Evolutionary conservation across 2,113 vertebrate species (phyloP), one percentile per base, ranked within the genome.

Genomic region (Octodon degus): DNA sequence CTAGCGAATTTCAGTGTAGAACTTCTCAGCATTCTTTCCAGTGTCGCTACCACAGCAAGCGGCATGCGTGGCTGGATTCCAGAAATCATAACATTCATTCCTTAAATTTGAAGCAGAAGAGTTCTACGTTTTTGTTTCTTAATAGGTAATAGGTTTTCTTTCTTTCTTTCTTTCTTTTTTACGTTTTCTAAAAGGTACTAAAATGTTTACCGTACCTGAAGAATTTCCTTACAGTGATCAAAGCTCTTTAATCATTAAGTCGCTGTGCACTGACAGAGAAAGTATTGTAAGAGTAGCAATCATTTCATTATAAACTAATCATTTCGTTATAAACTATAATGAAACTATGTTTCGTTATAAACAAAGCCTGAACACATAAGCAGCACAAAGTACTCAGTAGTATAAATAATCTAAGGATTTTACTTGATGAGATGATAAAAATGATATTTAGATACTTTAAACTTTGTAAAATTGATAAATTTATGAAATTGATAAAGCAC

Each of bases 21-120:
- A 50, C 9, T 79, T 81, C 24, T 88, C 37, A 32, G 5, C 24
- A 5, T 65, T 79, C 6, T 89, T 70, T 63, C 89, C 32, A 79
- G 25, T 72, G 70, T 72, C 37, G 25, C 43, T 90, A 30, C 93
- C 37, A 50, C 12, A 83, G 47, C 4, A 70, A 89, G 63, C 86
- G 40, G 7, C 40, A 30, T 9, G 25, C 8, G 62, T 82, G 34
- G 30, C 47, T 76, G 25, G n/a, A 43, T 94, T 50, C 50, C 50
- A 91, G 40, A 90, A 84, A 72, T 55, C 8, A 55, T 25, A 4
- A n/a, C 5, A 89, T 83, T 86, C 70, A 53, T 74, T 89, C 30
- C 85, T 91, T 79, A 93, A 91, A 80, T 93, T 94, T 86, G 79
- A 91, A 90, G 62, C 1, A 90, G 34, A 89, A 94, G 84, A 68